Percentiles rank a stretch among this genome's conserved stretches.
Evolutionary conservation across 1,140 invertebrate species (phyloP).

Genomic region (Macrostomum lignano): DNA sequence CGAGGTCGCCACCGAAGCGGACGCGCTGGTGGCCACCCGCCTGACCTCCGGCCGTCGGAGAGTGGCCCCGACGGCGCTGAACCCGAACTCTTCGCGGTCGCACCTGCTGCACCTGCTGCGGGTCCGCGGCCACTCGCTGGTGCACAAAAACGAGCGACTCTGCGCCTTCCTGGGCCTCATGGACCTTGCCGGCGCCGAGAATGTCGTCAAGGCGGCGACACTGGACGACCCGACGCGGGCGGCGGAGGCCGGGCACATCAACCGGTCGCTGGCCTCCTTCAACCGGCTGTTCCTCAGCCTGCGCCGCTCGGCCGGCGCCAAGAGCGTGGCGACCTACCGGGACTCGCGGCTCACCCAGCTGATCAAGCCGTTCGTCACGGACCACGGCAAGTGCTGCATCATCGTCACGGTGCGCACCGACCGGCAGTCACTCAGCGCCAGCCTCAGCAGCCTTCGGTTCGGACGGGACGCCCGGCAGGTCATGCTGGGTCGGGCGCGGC

Average conservation of each 20-base stretch:
- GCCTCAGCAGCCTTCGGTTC: background rate
- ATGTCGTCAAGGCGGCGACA: slow-evolving; percentile 1
- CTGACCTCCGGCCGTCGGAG: background rate
- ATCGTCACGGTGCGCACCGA: background rate
- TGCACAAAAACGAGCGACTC: background rate
- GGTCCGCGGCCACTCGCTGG: background rate
- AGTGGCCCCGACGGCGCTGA: background rate
- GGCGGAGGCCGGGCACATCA: background rate
- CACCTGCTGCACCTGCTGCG: background rate
- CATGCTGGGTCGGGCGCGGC: background rate
- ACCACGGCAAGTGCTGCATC: background rate
- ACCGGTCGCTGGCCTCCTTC: background rate
- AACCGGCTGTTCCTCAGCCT: slow-evolving; percentile 1
- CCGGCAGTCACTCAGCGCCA: background rate
- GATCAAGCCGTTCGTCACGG: background rate
- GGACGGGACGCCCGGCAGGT: background rate
- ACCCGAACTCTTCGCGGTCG: background rate
- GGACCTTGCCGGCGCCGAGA: background rate
- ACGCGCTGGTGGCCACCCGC: background rate
- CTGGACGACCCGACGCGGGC: background rate
- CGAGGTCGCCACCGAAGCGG: background rate
- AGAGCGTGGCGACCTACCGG: background rate
- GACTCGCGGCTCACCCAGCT: background rate
- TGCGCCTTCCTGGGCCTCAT: background rate
- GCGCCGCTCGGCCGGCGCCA: background rate